Conservation (phyloP, 2,888 invertebrate genomes). For the Pimpla rufipes region DNA sequence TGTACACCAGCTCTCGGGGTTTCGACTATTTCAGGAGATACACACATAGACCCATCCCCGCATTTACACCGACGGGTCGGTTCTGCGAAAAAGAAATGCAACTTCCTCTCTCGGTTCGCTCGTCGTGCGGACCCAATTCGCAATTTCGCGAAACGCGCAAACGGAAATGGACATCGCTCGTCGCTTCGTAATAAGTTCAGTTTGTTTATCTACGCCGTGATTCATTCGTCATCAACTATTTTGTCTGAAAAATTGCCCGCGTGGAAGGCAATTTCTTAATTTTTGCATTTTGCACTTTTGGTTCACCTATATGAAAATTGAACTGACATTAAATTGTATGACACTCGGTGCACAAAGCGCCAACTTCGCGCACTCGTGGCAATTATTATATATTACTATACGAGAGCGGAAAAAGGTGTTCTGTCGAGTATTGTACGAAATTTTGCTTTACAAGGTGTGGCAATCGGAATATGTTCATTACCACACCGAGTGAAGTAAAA, state of each 20-base stretch:
- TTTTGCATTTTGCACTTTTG: no score
- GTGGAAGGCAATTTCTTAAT: neutral
- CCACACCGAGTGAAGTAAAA: no score
- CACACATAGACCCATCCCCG: neutral
- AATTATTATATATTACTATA: no score
- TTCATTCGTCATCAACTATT: neutral
- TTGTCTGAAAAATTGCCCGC: neutral
- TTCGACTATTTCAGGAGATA: constrained; percentile 10
- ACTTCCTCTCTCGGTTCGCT: neutral
- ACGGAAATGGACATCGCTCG: neutral
- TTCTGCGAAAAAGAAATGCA: neutral
- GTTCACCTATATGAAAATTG: no score
- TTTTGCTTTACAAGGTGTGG: no score
- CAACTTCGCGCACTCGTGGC: no score
- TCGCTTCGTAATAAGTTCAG: neutral
- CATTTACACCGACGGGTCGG: neutral
- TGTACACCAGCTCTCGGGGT: neutral
- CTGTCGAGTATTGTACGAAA: no score
- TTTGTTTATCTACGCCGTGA: neutral
- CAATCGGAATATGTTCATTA: no score
- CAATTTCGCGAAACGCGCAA: neutral
- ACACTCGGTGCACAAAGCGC: no score
- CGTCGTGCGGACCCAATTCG: neutral
- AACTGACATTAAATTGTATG: neutral
- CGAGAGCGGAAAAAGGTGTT: no score